Percentiles rank a stretch among this genome's conserved stretches.
These are phyloP conservation scores for Zapornia atra DNA, from an alignment of 2,113 vertebrate species.

Conservation along the genomic window DNA sequence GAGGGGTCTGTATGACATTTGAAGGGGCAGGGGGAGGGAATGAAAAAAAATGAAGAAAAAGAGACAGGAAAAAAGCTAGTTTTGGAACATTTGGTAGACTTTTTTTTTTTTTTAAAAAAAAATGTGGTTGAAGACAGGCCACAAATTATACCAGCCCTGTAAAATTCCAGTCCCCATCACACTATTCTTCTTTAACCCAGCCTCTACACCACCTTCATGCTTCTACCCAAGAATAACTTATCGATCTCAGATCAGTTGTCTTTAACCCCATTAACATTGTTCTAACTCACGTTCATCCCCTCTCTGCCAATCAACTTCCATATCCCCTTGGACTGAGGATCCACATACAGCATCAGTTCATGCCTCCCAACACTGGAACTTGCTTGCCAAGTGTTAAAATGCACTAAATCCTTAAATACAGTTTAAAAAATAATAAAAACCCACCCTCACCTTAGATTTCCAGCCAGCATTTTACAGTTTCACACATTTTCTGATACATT, in stretches of 20 bases:
- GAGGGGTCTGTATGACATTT: conserved; percentile 43
- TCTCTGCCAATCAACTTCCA: not conserved
- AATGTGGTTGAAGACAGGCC: not conserved
- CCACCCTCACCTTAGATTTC: not conserved
- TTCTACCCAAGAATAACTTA: not conserved
- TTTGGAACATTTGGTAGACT: not conserved
- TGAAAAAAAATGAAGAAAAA: not conserved
- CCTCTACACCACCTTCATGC: not conserved
- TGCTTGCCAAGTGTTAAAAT: not conserved
- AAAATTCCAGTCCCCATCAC: not conserved
- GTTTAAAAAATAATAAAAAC: not conserved
- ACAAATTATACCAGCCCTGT: not conserved
- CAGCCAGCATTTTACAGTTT: conserved; percentile 19
- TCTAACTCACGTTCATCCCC: not conserved
- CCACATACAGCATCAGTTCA: not conserved
- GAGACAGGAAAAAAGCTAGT: not conserved
- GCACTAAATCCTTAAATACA: not conserved
- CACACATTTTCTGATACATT: not conserved
- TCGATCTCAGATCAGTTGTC: not conserved
- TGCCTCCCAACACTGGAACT: not conserved
- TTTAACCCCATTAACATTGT: not conserved
- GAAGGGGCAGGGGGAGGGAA: not conserved
- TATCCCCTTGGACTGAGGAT: not conserved
- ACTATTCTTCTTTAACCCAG: accelerated
- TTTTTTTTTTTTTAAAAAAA: too few species aligned